Base-by-base conservation (phyloP, 2,113 vertebrate species). In the Ascaphus truei region DNA sequence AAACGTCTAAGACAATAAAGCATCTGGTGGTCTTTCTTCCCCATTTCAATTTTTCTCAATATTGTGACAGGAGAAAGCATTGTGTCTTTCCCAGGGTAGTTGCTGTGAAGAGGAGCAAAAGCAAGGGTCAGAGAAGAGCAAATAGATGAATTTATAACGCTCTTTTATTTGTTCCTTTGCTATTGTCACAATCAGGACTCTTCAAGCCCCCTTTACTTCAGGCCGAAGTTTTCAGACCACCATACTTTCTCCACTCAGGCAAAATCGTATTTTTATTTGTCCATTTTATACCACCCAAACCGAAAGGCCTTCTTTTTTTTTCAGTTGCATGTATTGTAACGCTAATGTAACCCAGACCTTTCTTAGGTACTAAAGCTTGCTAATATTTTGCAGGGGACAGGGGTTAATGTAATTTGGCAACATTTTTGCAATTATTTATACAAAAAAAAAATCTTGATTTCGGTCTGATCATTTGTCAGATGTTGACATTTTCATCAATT, bases 121-220 rank as follows among this genome's bases (percentile, higher is more conserved):
- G 92, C 85, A 80, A 85, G 90, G 95, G 95, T 98, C 96, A 95
- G 89, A 80, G 79, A 88, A 93, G 95, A 96, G 94, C 95, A 98
- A 98, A 98, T 90, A 96, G 93, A 98, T 98, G 96, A 98, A 98
- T 98, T 96, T 98, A 96, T 97, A 97, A 96, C 94, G 92, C 89
- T 92, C 92, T 93, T 96, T 94, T 86, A 86, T 91, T 87, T 85
- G 88, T 91, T 86, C 84, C 84, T 78, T 86, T 82, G 72, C 80
- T 81, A 93, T 95, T 96, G 93, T 93, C 86, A 78, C 85, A 76
- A 77, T 77, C 80, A 81, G 83, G 85, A 80, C 81, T 87, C 83
- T 81, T 23, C 39, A 58, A 50, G 30, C 41, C 25, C n/a, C 55
- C 34, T 61, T 69, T 89, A 86, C 88, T 84, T 79, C 72, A 61